Percentiles rank a stretch among this genome's conserved stretches.
Conservation (phyloP, 2,113 vertebrate genomes). For the Ahaetulla prasina region DNA sequence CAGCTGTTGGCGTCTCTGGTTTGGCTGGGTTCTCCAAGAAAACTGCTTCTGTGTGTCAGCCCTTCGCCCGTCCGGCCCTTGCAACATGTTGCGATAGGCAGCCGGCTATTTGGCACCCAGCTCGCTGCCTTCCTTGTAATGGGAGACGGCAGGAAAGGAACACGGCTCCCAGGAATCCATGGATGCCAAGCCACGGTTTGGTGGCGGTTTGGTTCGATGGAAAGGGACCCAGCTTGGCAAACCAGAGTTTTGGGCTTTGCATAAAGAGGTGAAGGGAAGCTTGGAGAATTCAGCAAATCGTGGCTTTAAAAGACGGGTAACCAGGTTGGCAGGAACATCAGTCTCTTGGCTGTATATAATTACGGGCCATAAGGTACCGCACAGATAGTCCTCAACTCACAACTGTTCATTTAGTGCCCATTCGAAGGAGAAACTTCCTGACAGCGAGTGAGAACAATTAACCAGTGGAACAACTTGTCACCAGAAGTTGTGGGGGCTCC, state of each 20-base stretch:
- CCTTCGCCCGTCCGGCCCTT: background rate
- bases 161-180: background rate
- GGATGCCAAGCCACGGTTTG: background rate
- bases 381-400: background rate
- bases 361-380: background rate
- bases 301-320: background rate
- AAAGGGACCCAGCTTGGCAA: background rate
- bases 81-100: background rate
- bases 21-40: no score
- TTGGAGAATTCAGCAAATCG: background rate
- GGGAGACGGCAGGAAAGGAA: background rate
- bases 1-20: background rate
- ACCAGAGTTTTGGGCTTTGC: background rate
- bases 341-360: background rate
- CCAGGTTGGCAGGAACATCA: background rate
- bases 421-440: background rate
- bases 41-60: background rate
- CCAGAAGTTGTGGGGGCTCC: no score
- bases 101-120: background rate
- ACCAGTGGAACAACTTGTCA: background rate
- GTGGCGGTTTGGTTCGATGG: background rate
- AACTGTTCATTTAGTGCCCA: background rate
- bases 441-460: background rate
- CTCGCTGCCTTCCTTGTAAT: background rate
- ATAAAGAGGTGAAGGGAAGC: background rate